Conservation (phyloP, 2,113 vertebrate genomes). For the Heloderma charlesbogerti region DNA sequence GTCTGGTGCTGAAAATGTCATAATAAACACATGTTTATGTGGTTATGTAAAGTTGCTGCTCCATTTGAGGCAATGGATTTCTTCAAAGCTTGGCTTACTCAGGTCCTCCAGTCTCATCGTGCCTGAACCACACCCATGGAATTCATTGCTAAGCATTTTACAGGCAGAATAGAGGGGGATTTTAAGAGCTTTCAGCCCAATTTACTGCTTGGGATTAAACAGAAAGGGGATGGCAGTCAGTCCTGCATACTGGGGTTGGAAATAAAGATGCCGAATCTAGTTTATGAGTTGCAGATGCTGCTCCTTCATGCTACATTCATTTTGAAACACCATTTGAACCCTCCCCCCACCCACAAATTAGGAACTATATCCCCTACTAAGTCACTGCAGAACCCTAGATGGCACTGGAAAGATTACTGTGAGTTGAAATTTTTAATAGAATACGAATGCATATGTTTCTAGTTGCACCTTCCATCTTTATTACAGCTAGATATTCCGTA, state of each 20-base stretch:
- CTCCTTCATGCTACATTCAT: neutral
- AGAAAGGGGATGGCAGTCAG: neutral
- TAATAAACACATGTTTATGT: neutral
- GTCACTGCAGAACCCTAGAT: neutral
- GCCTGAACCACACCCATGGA: neutral
- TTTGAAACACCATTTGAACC: neutral
- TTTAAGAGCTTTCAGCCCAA: neutral
- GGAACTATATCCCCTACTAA: neutral
- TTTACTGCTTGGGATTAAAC: neutral
- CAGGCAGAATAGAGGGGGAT: neutral
- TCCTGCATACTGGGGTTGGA: neutral
- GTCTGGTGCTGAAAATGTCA: neutral
- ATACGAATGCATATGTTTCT: neutral
- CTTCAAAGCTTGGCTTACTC: conserved; percentile 6
- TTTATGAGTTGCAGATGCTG: conserved; percentile 16
- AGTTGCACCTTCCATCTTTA: neutral
- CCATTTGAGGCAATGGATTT: neutral
- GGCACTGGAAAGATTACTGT: neutral
- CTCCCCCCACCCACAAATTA: neutral
- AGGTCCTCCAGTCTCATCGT: neutral
- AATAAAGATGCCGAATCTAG: neutral
- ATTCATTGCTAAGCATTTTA: neutral
- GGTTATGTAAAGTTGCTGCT: neutral
- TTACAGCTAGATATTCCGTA: neutral
- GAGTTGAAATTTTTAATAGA: conserved; percentile 1